Percentiles rank a stretch among this genome's conserved stretches.
phyloP scores from a whole-genome alignment of 2,888 invertebrate genomes.

The Drosophila mimica region DNA sequence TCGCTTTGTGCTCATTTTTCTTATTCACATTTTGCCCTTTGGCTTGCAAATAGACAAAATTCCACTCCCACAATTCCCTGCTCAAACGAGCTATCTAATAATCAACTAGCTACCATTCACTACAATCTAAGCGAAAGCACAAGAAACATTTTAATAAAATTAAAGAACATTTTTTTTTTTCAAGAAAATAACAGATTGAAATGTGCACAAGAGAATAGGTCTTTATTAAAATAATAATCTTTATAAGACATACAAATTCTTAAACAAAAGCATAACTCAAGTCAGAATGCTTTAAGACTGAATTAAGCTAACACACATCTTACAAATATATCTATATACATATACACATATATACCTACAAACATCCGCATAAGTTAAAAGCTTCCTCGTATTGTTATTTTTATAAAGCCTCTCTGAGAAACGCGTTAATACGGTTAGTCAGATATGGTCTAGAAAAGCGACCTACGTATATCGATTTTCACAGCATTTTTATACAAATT shows the following conservation, averaged over 20 bases:
- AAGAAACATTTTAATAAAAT: constrained; percentile 14
- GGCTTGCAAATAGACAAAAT: constrained; percentile 51
- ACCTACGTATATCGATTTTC: constrained; percentile 5
- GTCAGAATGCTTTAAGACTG: neutral
- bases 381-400: neutral
- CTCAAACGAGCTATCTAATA: constrained; percentile 21
- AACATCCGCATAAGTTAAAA: neutral
- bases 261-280: constrained; percentile 1
- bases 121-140: constrained; percentile 5
- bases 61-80: constrained; percentile 4
- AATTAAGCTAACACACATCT: neutral
- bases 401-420: neutral
- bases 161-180: constrained; percentile 1
- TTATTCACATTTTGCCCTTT: constrained; percentile 43
- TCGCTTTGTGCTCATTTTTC: constrained; percentile 54
- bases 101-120: constrained; percentile 40
- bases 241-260: neutral
- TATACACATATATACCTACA: neutral
- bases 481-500: neutral
- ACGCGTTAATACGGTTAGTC: neutral
- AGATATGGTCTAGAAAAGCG: neutral
- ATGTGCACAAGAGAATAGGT: neutral
- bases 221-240: neutral
- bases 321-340: no score
- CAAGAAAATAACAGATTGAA: constrained; percentile 1